Evolutionary conservation across 2,888 invertebrate species (phyloP).

Genomic region (Stenodera caucasica): DNA sequence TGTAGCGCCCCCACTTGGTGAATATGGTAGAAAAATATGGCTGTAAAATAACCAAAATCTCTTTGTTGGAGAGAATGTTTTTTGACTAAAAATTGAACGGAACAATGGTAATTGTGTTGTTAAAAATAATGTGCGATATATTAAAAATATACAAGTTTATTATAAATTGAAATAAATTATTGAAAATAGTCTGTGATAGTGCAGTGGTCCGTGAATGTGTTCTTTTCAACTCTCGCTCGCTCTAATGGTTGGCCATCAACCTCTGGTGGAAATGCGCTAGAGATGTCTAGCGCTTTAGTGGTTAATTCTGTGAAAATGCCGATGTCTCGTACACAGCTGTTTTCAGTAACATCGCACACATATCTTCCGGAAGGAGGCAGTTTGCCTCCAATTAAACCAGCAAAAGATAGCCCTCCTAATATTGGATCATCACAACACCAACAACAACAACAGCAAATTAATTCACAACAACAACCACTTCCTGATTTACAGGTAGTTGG

Average conservation of each 20-base stretch:
- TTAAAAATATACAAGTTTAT: constrained; percentile 17
- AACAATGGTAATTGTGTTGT: constrained; percentile 23
- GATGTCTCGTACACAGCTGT: constrained; percentile 57
- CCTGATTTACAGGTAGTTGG: constrained; percentile 38
- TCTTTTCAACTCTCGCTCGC: constrained; percentile 38
- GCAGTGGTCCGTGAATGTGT: constrained; percentile 41
- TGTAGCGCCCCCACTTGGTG: constrained; percentile 24
- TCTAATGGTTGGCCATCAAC: constrained; percentile 53
- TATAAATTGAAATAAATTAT: constrained; percentile 15
- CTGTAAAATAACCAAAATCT: constrained; percentile 56
- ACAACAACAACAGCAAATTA: constrained; percentile 31
- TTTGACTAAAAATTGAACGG: constrained; percentile 40
- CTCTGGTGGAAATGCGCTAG: constrained; percentile 41
- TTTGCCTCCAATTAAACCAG: constrained; percentile 55
- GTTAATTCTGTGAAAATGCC: constrained; percentile 50
- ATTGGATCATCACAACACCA: constrained; percentile 45
- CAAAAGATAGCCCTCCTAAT: constrained; percentile 57
- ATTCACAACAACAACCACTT: constrained; percentile 35
- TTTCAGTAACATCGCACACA: constrained; percentile 46
- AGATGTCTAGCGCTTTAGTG: constrained; percentile 56
- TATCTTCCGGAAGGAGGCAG: constrained; percentile 57
- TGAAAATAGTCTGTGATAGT: constrained; percentile 23
- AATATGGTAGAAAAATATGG: constrained; percentile 49
- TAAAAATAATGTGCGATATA: constrained; percentile 28
- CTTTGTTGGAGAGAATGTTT: constrained; percentile 54